Percentiles rank a stretch among this genome's conserved stretches.
These are phyloP conservation scores for Tetrao urogallus DNA, from an alignment of 2,113 vertebrate genomes.

Conservation along the genomic window DNA sequence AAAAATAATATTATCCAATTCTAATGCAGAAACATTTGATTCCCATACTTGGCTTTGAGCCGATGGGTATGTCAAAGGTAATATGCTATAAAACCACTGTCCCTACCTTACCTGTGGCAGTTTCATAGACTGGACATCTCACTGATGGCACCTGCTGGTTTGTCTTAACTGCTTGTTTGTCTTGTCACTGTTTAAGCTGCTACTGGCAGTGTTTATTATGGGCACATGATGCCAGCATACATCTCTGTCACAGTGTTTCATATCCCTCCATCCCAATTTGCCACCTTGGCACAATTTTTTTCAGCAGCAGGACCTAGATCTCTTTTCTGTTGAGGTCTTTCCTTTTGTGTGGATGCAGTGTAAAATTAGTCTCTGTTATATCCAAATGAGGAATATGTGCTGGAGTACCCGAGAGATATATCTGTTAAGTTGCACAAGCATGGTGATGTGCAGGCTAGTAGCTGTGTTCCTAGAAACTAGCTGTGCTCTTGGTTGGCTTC, in stretches of 20 bases:
- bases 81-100: not conserved
- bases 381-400: not conserved
- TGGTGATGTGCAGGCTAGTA: not conserved
- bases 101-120: not conserved
- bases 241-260: not conserved
- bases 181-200: not conserved
- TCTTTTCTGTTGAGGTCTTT: not conserved
- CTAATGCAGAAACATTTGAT: too few relatives aligned
- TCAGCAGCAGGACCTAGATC: not conserved
- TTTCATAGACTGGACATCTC: not conserved
- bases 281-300: not conserved
- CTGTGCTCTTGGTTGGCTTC: not conserved
- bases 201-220: not conserved
- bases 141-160: not conserved
- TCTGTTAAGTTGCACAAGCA: not conserved
- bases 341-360: not conserved
- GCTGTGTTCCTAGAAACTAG: not conserved
- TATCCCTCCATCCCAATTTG: not conserved
- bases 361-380: not conserved
- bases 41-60: too few relatives aligned
- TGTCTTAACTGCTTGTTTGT: not conserved
- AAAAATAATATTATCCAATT: too few relatives aligned
- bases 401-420: not conserved
- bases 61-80: not conserved
- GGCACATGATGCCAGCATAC: not conserved